These are phyloP conservation scores for Nycticorax nycticorax DNA, from an alignment of 2,113 vertebrate species.

Conservation along the genomic window DNA sequence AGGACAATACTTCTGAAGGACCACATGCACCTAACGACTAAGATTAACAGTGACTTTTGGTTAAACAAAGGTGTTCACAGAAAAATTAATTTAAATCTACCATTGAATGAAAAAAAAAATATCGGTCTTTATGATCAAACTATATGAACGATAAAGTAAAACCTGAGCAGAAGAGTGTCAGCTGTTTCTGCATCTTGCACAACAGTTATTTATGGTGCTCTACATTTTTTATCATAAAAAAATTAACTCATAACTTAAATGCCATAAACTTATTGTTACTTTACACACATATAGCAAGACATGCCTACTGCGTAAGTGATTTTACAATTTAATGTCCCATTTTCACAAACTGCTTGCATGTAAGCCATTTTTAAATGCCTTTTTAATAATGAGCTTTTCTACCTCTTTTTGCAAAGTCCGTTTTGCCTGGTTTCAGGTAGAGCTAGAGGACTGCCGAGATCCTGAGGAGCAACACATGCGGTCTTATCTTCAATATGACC, in stretches of 20 bases:
- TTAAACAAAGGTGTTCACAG: not conserved
- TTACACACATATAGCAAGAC: not conserved
- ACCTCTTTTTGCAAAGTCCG: not conserved
- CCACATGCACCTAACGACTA: rapidly evolving
- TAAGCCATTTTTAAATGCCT: not conserved
- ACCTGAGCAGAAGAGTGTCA: not conserved
- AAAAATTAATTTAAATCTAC: not conserved
- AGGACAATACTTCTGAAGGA: not conserved
- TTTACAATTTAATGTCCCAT: not conserved
- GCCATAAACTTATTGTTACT: not conserved
- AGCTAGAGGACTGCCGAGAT: not conserved
- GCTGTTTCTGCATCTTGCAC: not conserved
- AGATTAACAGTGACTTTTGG: not conserved
- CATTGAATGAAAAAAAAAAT: not conserved
- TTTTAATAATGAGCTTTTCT: not conserved
- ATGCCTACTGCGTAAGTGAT: rapidly evolving
- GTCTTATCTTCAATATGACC: not conserved
- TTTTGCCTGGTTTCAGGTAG: not conserved
- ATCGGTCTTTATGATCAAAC: not conserved
- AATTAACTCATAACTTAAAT: not conserved
- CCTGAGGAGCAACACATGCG: not conserved
- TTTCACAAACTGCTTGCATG: not conserved
- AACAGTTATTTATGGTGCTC: not conserved
- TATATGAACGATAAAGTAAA: not conserved
- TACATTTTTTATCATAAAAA: not conserved